Conservation (phyloP, 2,113 vertebrate species). For the Sylvilagus bachmani region DNA sequence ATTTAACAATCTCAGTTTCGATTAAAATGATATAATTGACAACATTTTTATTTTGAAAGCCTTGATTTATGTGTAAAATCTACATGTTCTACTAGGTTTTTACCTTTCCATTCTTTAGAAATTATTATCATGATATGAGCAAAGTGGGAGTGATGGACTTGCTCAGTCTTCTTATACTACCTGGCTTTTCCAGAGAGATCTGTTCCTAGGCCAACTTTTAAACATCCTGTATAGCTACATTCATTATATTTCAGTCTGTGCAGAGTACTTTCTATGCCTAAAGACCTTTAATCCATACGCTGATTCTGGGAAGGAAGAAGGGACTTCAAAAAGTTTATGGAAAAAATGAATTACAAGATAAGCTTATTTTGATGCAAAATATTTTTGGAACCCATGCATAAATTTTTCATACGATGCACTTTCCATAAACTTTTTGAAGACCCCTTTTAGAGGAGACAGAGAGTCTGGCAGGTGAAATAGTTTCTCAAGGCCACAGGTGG, state of each 20-base stretch:
- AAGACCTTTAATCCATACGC: background rate
- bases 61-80: background rate
- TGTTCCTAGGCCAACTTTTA: background rate
- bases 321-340: no score
- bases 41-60: slow-evolving; percentile 48
- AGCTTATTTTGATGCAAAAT: no score
- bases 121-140: background rate
- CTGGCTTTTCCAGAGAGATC: background rate
- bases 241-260: background rate
- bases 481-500: background rate
- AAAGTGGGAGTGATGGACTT: background rate
- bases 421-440: background rate
- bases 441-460: background rate
- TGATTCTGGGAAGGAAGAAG: background rate
- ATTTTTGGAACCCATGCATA: no score
- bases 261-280: background rate
- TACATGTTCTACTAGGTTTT: background rate
- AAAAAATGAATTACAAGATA: no score
- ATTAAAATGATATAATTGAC: background rate
- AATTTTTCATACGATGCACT: no score
- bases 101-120: background rate
- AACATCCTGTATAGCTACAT: background rate
- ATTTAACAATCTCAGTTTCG: background rate
- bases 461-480: background rate
- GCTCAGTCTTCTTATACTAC: background rate